Conservation (phyloP, 2,888 invertebrate species). For the Latrodectus elegans region DNA sequence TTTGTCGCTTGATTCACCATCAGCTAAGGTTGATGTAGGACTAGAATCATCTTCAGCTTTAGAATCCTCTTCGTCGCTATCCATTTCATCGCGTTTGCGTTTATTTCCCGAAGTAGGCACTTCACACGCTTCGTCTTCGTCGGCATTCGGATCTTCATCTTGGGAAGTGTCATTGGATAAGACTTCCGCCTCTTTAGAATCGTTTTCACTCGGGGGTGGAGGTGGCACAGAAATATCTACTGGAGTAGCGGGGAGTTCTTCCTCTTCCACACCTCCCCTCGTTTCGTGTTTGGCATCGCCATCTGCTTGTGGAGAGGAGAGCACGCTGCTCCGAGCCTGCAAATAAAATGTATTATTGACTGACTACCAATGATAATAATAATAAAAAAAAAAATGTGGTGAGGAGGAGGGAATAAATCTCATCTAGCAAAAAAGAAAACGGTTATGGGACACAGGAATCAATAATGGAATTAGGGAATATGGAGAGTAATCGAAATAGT, state of each 20-base stretch:
- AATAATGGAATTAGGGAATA: neutral
- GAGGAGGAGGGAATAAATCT: too few relatives aligned
- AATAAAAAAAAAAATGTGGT: neutral
- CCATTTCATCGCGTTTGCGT: slow-evolving; percentile 26
- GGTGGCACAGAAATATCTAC: slow-evolving; percentile 74
- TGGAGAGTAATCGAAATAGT: neutral
- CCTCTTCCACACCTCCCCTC: slow-evolving; percentile 17
- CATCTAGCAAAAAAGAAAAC: neutral
- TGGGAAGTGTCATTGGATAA: neutral
- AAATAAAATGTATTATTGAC: slow-evolving; percentile 41
- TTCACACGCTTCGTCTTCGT: slow-evolving; percentile 72
- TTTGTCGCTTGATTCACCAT: slow-evolving; percentile 10
- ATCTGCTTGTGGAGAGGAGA: slow-evolving; percentile 20
- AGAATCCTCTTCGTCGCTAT: slow-evolving; percentile 72
- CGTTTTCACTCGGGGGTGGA: neutral
- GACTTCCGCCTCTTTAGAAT: neutral
- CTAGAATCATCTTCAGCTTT: slow-evolving; percentile 3
- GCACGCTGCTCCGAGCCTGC: slow-evolving; percentile 35
- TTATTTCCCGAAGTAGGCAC: neutral
- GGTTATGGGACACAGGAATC: neutral
- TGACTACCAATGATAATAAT: too few relatives aligned
- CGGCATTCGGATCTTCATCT: slow-evolving; percentile 75
- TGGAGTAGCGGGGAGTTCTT: neutral
- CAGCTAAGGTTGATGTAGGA: slow-evolving; percentile 3
- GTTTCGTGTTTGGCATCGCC: neutral